Evolutionary conservation across 2,113 vertebrate species (phyloP).

Genomic region (Tichodroma muraria): DNA sequence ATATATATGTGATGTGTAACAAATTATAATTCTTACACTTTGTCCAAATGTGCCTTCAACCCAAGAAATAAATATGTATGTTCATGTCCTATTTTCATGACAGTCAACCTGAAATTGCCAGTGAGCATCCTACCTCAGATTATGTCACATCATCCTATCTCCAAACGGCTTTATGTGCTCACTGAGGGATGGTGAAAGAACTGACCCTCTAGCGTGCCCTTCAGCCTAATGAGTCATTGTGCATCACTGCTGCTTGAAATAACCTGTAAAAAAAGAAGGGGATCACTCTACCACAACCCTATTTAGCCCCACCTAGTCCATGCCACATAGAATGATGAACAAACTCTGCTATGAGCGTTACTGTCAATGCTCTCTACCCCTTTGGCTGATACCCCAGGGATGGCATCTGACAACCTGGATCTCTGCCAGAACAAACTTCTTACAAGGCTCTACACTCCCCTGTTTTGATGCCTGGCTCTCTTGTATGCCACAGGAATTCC

Average conservation of each 20-base stretch:
- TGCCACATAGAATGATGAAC: not conserved
- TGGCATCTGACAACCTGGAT: not conserved
- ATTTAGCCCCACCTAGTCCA: not conserved
- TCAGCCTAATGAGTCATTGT: not conserved
- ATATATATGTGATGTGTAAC: not conserved
- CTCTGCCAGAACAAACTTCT: not conserved
- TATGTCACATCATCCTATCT: conserved; percentile 7
- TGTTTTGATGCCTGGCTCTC: not conserved
- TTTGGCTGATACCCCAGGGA: not conserved
- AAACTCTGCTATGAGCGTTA: not conserved
- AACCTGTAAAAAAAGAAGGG: not conserved
- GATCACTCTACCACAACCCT: not conserved
- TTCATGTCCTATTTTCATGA: not conserved
- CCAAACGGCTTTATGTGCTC: not conserved
- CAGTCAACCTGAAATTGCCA: not conserved
- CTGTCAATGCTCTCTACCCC: not conserved
- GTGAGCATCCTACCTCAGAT: not conserved
- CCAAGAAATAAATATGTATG: not conserved
- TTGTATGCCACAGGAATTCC: not conserved
- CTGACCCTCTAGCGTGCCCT: not conserved
- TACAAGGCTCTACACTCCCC: not conserved
- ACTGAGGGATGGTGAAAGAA: conserved; percentile 18
- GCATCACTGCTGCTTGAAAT: not conserved
- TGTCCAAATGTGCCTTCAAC: not conserved
- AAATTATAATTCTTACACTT: not conserved